Evolutionary conservation across 2,888 invertebrate genomes (phyloP), one percentile per base, ranked within the genome.

Genomic region (Limnephilus auricula): DNA sequence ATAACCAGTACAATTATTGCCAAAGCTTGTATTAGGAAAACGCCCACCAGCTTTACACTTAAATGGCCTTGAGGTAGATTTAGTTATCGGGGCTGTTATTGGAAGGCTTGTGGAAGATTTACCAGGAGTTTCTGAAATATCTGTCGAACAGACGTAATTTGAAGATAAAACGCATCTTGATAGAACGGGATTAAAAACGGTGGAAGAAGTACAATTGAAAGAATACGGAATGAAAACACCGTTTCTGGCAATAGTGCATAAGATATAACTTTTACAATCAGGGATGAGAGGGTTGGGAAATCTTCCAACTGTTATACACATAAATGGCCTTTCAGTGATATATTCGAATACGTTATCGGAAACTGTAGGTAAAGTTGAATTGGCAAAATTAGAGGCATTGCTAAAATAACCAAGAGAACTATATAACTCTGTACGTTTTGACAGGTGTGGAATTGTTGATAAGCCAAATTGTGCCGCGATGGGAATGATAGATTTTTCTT

Each of bases 191-290:
- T 87, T 65, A 31, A 87, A 87, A 31, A 87, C 25, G 15, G 87
- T 87, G 31, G 87, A 34, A 13, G 50, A 50, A 32, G 50, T 50
- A 34, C 87, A 87, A 65, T 87, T 87, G 32, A 87, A 87, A 87
- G 45, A 65, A 50, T 50, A 65, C 31, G 87, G 50, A 30, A 87
- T 34, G 5, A 87, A 34, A 65, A 30, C 9, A 31, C 31, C 15
- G 65, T 65, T 87, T 65, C 65, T 65, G 15, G 18, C 6, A 65
- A 30, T 87, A 31, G 87, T 50, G 32, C 87, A 87, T 31, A 87
- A 65, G 50, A 87, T 87, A 18, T 87, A 87, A 87, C 50, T 13
- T 65, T 87, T 87, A 31, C 87, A 87, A 32, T 78, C 65, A 18
- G 87, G 65, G 2, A 78, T 34, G 5, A 32, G 87, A 50, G 18